Conservation (phyloP, 2,888 invertebrate species). For the Neoaliturus tenellus region DNA sequence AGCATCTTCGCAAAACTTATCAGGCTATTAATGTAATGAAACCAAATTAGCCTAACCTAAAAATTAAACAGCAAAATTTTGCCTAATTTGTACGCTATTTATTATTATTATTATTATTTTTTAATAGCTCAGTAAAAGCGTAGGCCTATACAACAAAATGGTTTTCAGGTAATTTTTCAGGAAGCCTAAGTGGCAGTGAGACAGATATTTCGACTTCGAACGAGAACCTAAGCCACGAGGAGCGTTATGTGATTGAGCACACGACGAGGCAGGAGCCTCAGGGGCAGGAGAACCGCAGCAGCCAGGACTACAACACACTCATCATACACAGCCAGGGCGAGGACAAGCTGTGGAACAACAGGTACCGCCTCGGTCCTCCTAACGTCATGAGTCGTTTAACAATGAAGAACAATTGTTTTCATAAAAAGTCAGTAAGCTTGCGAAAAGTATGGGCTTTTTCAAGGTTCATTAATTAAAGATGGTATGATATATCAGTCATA, state of each 20-base stretch:
- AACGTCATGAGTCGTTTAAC: too few species aligned
- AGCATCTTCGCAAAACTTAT: too few species aligned
- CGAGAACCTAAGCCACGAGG: constrained; percentile 91
- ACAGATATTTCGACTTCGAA: constrained; percentile 94
- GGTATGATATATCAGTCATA: too few species aligned
- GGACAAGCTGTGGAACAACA: constrained; percentile 84
- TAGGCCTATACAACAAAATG: not conserved
- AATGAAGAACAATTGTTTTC: too few species aligned
- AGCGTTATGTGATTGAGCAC: constrained; percentile 88
- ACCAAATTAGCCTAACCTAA: not conserved
- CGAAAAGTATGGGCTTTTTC: too few species aligned
- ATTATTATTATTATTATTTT: not conserved
- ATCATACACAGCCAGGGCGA: constrained; percentile 78
- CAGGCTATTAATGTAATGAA: not conserved
- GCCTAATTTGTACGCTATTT: not conserved
- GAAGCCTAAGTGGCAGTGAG: constrained; percentile 89
- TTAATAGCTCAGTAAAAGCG: not conserved
- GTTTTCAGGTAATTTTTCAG: constrained; percentile 52
- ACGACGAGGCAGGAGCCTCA: constrained; percentile 93
- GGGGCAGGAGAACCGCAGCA: constrained; percentile 85
- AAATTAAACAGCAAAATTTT: not conserved
- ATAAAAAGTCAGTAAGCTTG: too few species aligned
- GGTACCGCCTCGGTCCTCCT: too few species aligned
- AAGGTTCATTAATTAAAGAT: too few species aligned
- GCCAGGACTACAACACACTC: constrained; percentile 82